Conservation (phyloP, 2,113 vertebrate genomes). For the Phalacrocorax pelagicus region DNA sequence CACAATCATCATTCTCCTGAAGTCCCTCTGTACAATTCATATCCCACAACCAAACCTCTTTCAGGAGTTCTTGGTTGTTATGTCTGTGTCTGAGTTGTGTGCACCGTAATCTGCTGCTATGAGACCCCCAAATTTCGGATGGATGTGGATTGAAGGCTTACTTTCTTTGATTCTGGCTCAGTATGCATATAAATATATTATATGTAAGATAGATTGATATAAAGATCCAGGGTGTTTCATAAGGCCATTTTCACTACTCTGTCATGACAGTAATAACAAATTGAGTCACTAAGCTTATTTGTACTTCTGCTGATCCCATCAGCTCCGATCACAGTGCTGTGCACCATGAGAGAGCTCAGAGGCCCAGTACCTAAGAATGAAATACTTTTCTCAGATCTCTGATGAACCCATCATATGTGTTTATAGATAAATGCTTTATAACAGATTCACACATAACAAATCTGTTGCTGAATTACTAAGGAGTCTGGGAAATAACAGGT, state of each 20-base stretch:
- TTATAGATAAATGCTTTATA: background rate
- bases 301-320: background rate
- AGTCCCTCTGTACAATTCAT: background rate
- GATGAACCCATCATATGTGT: background rate
- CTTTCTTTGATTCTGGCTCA: background rate
- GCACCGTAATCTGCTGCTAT: background rate
- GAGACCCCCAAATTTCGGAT: background rate
- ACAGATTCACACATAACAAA: background rate
- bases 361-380: background rate
- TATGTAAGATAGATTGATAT: background rate
- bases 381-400: background rate
- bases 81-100: background rate
- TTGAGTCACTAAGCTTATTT: background rate
- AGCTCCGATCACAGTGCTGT: accelerated
- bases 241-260: background rate
- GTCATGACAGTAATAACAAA: background rate
- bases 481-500: background rate
- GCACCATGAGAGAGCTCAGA: background rate
- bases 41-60: background rate
- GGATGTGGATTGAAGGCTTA: background rate
- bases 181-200: background rate
- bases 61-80: background rate
- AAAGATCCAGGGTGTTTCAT: background rate
- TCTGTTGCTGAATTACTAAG: background rate
- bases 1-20: background rate